phyloP scores from a whole-genome alignment of 2,113 vertebrate genomes.

The Poeciliopsis occidentalis region DNA sequence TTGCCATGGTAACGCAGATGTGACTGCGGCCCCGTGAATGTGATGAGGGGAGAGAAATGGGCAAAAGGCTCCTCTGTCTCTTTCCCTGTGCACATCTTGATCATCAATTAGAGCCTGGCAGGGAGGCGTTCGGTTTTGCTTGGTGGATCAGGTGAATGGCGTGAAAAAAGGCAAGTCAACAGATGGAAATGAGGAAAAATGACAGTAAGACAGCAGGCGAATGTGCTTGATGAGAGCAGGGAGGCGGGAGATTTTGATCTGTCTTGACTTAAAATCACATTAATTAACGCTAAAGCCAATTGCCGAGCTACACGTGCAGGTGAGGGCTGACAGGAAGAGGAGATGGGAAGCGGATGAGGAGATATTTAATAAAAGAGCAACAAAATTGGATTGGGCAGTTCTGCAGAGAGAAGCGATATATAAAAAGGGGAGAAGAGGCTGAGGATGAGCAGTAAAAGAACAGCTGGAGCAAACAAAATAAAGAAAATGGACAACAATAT shows the following conservation, averaged over 20 bases:
- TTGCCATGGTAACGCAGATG: conserved; percentile 77
- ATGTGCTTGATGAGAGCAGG: conserved; percentile 3
- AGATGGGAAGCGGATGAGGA: conserved; percentile 48
- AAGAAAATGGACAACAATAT: conserved; percentile 29
- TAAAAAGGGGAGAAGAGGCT: conserved; percentile 30
- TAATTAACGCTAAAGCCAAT: conserved; percentile 22
- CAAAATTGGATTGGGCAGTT: conserved; percentile 60
- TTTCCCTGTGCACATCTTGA: conserved; percentile 67
- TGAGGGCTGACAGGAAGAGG: conserved; percentile 20
- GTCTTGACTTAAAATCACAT: conserved; percentile 25
- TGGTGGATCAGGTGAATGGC: background rate
- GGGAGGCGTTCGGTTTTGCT: conserved; percentile 33
- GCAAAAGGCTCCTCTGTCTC: conserved; percentile 53
- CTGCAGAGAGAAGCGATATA: conserved; percentile 24
- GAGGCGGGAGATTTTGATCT: conserved; percentile 8
- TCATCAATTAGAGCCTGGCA: conserved; percentile 66
- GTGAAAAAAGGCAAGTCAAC: conserved; percentile 8
- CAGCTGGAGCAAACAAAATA: conserved; percentile 40
- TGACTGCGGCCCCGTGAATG: conserved; percentile 65
- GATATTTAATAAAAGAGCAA: conserved; percentile 54
- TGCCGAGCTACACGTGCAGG: conserved; percentile 20
- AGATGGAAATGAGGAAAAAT: background rate
- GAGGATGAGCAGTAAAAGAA: conserved; percentile 34
- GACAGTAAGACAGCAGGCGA: background rate
- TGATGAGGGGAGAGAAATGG: conserved; percentile 69